These are phyloP conservation scores for Temnothorax rugatulus DNA, from an alignment of 2,888 invertebrate genomes.

Conservation along the genomic window DNA sequence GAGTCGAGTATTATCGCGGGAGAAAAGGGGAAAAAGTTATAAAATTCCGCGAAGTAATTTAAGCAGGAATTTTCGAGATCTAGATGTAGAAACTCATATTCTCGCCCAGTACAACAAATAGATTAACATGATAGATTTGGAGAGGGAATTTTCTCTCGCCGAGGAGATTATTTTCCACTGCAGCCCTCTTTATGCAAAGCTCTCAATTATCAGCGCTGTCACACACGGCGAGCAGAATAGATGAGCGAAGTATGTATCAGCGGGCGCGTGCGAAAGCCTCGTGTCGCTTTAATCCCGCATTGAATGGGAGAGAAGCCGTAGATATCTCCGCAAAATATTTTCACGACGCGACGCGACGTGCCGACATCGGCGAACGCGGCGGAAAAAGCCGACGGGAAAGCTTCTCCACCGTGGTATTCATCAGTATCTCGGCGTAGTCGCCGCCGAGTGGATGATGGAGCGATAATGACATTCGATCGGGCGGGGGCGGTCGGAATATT, in stretches of 20 bases:
- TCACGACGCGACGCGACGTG: conserved; percentile 15
- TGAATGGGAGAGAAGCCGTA: conserved; percentile 26
- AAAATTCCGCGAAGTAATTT: not conserved
- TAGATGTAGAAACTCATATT: not conserved
- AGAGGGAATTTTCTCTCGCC: not conserved
- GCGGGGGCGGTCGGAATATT: conserved; percentile 26
- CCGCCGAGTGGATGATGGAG: conserved; percentile 42
- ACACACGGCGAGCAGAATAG: not conserved
- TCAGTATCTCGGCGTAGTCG: conserved; percentile 12
- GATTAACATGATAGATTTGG: not conserved
- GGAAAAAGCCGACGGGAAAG: conserved; percentile 3
- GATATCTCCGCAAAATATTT: conserved; percentile 41
- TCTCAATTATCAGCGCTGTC: conserved; percentile 28
- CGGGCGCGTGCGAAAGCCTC: too few species aligned
- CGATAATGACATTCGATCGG: conserved; percentile 54
- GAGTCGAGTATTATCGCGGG: not conserved
- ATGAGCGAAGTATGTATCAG: conserved; percentile 2
- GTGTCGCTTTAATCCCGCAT: conserved; percentile 34
- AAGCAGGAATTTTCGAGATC: not conserved
- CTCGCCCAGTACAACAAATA: not conserved
- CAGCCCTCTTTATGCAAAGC: not conserved
- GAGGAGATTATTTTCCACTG: not conserved
- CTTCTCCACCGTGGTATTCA: conserved; percentile 17
- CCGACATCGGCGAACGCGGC: not conserved
- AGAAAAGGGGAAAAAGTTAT: not conserved